Conservation (phyloP, 2,113 vertebrate species). For the Vidua chalybeata region DNA sequence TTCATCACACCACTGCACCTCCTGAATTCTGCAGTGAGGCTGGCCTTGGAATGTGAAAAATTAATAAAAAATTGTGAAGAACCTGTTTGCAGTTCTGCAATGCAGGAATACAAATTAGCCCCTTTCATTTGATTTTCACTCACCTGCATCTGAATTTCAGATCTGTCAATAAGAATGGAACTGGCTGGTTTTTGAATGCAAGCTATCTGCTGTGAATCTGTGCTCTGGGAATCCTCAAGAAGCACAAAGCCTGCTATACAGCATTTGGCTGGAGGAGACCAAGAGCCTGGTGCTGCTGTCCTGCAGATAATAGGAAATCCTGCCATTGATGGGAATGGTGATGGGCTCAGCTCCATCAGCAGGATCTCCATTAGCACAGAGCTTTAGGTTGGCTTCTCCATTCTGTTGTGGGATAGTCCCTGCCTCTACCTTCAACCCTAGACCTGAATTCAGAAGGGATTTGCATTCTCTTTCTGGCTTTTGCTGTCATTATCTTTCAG, state of each 20-base stretch:
- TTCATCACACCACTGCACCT: neutral
- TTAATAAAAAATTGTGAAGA: neutral
- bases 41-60: neutral
- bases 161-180: neutral
- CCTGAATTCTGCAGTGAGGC: neutral
- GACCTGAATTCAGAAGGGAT: neutral
- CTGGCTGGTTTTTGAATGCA: neutral
- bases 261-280: neutral
- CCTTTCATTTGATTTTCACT: neutral
- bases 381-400: neutral
- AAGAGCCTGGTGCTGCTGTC: neutral
- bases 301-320: slow-evolving; percentile 34
- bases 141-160: neutral
- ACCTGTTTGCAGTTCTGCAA: neutral
- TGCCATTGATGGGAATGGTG: slow-evolving; percentile 4
- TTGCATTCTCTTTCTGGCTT: neutral
- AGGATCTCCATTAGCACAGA: neutral
- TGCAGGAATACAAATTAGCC: neutral
- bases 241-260: neutral
- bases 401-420: neutral
- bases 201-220: neutral
- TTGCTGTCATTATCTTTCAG: neutral
- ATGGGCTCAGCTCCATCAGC: neutral
- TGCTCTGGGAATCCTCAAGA: neutral
- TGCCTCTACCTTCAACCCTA: neutral